Conservation (phyloP, 2,797 vertebrate genomes). For the Calcarius lapponicus region DNA sequence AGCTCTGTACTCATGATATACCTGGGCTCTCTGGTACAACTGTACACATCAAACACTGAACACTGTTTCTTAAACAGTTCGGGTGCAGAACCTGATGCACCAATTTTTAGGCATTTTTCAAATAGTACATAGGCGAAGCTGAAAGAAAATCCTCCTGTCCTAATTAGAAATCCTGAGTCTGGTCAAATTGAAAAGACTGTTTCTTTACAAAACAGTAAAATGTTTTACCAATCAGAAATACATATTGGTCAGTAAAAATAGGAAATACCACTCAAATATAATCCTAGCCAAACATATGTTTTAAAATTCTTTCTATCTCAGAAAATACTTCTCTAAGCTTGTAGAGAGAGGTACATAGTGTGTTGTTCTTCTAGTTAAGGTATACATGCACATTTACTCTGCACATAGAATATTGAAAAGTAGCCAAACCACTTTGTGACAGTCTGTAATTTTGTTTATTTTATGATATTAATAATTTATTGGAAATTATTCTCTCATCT, state of each 20-base stretch:
- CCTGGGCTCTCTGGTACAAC: background rate
- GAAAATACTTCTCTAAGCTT: background rate
- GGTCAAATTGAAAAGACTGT: background rate
- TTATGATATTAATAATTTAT: background rate
- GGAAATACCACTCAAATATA: background rate
- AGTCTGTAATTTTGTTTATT: background rate
- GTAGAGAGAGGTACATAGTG: background rate
- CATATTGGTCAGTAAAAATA: background rate
- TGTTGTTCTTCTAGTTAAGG: background rate
- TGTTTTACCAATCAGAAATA: background rate
- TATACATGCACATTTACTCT: background rate
- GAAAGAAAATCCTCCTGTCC: too few relatives aligned
- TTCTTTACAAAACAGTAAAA: background rate
- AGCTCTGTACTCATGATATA: background rate
- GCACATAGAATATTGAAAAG: background rate
- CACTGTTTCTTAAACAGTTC: too few relatives aligned
- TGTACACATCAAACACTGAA: too few relatives aligned
- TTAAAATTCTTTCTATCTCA: background rate
- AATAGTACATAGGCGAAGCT: too few relatives aligned
- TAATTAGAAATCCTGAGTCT: too few relatives aligned
- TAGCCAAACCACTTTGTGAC: background rate
- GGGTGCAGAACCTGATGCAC: too few relatives aligned
- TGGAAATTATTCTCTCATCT: background rate
- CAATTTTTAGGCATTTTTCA: too few relatives aligned
- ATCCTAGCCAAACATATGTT: background rate